phyloP scores from a whole-genome alignment of 2,113 vertebrate species.

The rat (Rattus norvegicus) region DNA sequence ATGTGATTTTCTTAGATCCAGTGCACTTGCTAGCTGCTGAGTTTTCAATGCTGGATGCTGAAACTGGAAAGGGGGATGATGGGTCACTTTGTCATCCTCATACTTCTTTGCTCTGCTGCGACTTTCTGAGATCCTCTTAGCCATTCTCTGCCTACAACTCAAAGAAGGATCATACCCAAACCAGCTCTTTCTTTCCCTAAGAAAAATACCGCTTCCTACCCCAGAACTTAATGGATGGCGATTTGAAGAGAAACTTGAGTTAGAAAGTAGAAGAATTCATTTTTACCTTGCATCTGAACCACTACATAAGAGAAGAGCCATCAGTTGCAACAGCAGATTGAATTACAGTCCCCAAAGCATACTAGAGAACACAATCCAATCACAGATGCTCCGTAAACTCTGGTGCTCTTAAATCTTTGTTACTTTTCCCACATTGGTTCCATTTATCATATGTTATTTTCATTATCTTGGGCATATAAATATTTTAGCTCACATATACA shows the following conservation, averaged over 20 bases:
- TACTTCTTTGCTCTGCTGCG: fast-evolving
- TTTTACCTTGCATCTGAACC: background rate
- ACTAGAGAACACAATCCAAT: conserved; percentile 78
- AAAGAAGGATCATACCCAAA: background rate
- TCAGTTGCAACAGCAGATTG: conserved; percentile 74
- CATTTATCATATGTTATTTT: conserved; percentile 82
- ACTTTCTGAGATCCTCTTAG: background rate
- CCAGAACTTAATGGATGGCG: background rate
- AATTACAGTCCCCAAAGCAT: conserved; percentile 79
- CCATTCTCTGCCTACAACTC: too few relatives aligned
- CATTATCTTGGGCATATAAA: conserved; percentile 76
- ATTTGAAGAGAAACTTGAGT: conserved; percentile 60
- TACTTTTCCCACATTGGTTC: conserved; percentile 75
- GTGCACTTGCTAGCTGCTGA: background rate
- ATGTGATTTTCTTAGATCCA: background rate
- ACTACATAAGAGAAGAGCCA: conserved; percentile 62
- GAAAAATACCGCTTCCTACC: background rate
- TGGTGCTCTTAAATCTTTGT: conserved; percentile 77
- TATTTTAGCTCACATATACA: conserved; percentile 76
- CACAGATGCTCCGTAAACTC: conserved; percentile 79
- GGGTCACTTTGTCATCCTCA: background rate
- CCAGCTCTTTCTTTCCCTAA: background rate
- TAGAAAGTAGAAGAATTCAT: conserved; percentile 27
- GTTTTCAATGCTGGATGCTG: background rate
- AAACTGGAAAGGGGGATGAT: background rate